Percentiles rank a stretch among this genome's conserved stretches.
These are phyloP conservation scores for Gracilinanus agilis DNA, from an alignment of 2,113 vertebrate genomes.

Conservation along the genomic window DNA sequence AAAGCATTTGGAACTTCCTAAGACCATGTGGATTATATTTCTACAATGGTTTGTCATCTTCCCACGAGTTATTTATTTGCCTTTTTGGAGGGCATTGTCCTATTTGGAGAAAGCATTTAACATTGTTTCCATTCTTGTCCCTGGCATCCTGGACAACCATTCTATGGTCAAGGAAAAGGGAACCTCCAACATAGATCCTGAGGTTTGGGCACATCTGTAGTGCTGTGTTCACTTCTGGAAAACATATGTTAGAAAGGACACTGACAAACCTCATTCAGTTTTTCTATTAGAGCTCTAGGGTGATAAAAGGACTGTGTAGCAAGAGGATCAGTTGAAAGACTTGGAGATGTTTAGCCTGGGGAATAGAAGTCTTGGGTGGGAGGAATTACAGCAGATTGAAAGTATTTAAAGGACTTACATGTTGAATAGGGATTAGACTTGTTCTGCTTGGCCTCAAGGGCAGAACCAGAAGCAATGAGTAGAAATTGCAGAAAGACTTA, in stretches of 20 bases:
- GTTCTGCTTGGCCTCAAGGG: background rate
- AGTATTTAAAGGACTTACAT: background rate
- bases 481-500: background rate
- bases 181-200: background rate
- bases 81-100: background rate
- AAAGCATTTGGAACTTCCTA: background rate
- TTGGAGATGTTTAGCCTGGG: background rate
- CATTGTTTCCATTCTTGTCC: background rate
- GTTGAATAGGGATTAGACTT: background rate
- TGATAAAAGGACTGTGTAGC: background rate
- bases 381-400: background rate
- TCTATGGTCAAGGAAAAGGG: background rate
- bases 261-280: background rate
- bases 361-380: background rate
- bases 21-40: background rate
- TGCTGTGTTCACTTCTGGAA: background rate
- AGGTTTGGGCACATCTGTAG: background rate
- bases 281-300: background rate
- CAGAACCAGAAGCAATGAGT: background rate
- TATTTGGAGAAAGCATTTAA: background rate
- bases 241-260: background rate
- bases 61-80: background rate
- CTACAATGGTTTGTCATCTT: background rate
- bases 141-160: background rate
- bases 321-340: background rate